Conservation (phyloP, 1,140 invertebrate species). For the Musca domestica region DNA sequence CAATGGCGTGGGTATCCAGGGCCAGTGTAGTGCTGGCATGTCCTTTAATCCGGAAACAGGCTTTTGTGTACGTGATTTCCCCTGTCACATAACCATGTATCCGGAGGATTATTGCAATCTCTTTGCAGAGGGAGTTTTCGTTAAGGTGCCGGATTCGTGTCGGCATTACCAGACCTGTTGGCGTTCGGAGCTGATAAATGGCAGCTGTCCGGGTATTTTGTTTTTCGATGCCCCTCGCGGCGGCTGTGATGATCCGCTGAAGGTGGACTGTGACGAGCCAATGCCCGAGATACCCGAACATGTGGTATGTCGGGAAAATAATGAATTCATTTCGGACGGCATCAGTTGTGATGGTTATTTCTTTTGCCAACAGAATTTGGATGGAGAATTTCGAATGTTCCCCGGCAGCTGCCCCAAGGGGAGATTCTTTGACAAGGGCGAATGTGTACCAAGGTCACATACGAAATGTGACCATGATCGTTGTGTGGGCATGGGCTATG, state of each 20-base stretch:
- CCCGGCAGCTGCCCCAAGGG: slow-evolving; percentile 38
- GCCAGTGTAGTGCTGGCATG: slow-evolving; percentile 34
- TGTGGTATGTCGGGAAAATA: slow-evolving; percentile 31
- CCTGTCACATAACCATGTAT: slow-evolving; percentile 31
- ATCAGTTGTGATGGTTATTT: slow-evolving; percentile 43
- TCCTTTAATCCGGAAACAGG: slow-evolving; percentile 38
- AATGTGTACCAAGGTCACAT: slow-evolving; percentile 37
- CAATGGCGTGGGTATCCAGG: slow-evolving; percentile 33
- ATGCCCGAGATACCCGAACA: slow-evolving; percentile 23
- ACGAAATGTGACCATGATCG: slow-evolving; percentile 38
- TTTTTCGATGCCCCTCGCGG: slow-evolving; percentile 35
- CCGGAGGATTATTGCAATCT: slow-evolving; percentile 46
- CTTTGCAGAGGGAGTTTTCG: slow-evolving; percentile 42
- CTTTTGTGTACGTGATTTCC: slow-evolving; percentile 39
- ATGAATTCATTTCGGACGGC: slow-evolving; percentile 39
- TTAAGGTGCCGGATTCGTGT: slow-evolving; percentile 36
- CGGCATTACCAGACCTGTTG: slow-evolving; percentile 42
- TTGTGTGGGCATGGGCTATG: slow-evolving; percentile 37
- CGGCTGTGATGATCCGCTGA: slow-evolving; percentile 38
- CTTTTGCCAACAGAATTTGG: slow-evolving; percentile 28
- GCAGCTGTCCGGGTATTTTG: slow-evolving; percentile 38
- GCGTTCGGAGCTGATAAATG: slow-evolving; percentile 31
- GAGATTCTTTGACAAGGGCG: slow-evolving; percentile 37
- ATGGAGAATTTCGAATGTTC: slow-evolving; percentile 27
- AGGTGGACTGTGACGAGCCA: slow-evolving; percentile 32